These are phyloP conservation scores for Sebastes diploproa DNA, from an alignment of 2,797 vertebrate species.

Conservation along the genomic window DNA sequence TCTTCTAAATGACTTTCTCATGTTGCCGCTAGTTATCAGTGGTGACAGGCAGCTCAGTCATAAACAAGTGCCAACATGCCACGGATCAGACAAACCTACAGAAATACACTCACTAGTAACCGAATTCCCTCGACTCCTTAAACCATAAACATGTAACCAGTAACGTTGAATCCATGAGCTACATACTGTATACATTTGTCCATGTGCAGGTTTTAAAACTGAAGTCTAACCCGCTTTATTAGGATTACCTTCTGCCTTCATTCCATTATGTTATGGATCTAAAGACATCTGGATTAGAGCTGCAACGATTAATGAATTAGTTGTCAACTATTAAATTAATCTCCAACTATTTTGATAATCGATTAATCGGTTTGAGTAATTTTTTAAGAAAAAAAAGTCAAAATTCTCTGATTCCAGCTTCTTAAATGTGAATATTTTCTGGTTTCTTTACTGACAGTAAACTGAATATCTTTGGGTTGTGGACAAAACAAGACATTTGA, in stretches of 20 bases:
- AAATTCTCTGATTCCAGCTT: no score
- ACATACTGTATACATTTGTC: neutral
- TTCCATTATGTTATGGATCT: neutral
- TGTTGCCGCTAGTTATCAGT: slow-evolving; percentile 14
- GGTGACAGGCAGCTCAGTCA: slow-evolving; percentile 11
- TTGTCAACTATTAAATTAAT: no score
- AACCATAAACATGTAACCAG: neutral
- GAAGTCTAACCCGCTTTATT: neutral
- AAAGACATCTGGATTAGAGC: neutral
- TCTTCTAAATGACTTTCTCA: neutral
- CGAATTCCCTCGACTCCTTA: neutral
- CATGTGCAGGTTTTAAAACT: neutral
- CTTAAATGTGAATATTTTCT: no score
- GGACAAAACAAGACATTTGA: no score
- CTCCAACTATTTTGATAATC: no score
- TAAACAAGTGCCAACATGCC: slow-evolving; percentile 43
- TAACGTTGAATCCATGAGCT: neutral
- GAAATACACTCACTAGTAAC: slow-evolving; percentile 5
- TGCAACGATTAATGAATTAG: no score
- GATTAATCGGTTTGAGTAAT: no score
- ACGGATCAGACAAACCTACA: slow-evolving; percentile 4
- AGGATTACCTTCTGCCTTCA: neutral
- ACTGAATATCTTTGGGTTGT: no score
- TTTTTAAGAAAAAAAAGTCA: no score
- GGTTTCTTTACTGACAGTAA: no score